These are phyloP conservation scores for Koerneria pararmatus DNA, from an alignment of 2,888 invertebrate genomes.

Conservation along the genomic window DNA sequence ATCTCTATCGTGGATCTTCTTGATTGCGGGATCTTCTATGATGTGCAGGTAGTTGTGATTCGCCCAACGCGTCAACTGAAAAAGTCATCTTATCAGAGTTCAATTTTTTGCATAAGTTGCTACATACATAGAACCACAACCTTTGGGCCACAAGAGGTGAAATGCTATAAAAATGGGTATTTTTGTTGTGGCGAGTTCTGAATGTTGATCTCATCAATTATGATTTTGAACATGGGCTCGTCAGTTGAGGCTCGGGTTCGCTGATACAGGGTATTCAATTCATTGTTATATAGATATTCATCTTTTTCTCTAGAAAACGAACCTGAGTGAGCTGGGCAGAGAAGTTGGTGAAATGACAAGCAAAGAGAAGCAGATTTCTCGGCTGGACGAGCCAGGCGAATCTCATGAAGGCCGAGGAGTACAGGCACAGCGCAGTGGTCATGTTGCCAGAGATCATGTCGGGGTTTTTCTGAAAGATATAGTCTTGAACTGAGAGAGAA, in stretches of 20 bases:
- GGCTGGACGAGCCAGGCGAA: constrained; percentile 93
- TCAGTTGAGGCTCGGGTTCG: too few species aligned
- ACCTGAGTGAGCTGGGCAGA: constrained; percentile 83
- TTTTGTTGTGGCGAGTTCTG: too few species aligned
- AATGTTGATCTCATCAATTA: too few species aligned
- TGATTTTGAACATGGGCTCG: too few species aligned
- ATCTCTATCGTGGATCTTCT: constrained; percentile 24
- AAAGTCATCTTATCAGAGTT: constrained; percentile 20
- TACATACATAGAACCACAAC: too few species aligned
- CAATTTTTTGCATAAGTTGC: too few species aligned
- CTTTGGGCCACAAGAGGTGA: too few species aligned
- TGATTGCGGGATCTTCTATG: constrained; percentile 44
- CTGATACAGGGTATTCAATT: too few species aligned
- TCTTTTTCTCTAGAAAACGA: background rate
- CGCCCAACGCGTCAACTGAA: constrained; percentile 45
- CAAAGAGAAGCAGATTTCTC: constrained; percentile 85
- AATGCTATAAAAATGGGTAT: too few species aligned
- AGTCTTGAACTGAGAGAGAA: background rate
- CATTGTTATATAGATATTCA: too few species aligned
- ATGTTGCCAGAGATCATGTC: constrained; percentile 55
- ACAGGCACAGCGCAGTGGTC: constrained; percentile 65
- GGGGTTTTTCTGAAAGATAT: constrained; percentile 36
- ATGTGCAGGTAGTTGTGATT: constrained; percentile 53
- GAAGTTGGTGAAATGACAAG: constrained; percentile 91
- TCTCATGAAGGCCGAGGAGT: constrained; percentile 87